These are phyloP conservation scores for Ellobius talpinus DNA, from an alignment of 2,113 vertebrate genomes.

Conservation along the genomic window DNA sequence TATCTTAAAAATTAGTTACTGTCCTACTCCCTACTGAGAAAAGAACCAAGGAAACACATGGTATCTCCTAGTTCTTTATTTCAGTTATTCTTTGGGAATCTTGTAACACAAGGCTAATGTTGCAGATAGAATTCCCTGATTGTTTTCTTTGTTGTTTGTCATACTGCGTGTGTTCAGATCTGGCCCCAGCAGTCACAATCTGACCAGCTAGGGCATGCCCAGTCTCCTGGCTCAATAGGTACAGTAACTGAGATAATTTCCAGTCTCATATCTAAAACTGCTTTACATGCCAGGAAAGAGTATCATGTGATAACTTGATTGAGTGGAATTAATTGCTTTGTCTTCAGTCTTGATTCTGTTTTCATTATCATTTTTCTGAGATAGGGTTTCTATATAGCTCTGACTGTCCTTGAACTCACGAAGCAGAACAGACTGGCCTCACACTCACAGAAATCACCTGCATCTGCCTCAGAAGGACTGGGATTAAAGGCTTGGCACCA, in stretches of 20 bases:
- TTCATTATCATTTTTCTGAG: not conserved
- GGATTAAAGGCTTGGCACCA: not conserved
- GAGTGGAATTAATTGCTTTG: not conserved
- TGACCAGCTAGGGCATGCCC: not conserved
- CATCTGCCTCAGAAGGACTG: not conserved
- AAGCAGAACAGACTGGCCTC: not conserved
- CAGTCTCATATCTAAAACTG: slow-evolving; percentile 25
- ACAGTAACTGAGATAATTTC: not conserved
- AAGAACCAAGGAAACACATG: not conserved
- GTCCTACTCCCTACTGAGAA: not conserved
- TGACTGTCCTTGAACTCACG: not conserved
- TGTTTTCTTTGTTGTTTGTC: not conserved
- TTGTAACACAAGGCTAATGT: not conserved
- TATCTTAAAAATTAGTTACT: slow-evolving; percentile 17
- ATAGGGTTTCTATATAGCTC: not conserved
- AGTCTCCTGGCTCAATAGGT: not conserved
- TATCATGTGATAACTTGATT: not conserved
- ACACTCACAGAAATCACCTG: not conserved
- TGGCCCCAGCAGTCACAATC: not conserved
- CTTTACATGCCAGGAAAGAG: not conserved
- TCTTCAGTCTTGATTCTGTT: not conserved
- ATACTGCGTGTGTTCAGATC: not conserved
- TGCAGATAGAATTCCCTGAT: not conserved
- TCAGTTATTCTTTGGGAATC: not conserved
- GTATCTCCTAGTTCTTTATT: not conserved